Evolutionary conservation across 2,113 vertebrate genomes (phyloP), one percentile per base, ranked within the genome.

Genomic region (Macrotis lagotis): DNA sequence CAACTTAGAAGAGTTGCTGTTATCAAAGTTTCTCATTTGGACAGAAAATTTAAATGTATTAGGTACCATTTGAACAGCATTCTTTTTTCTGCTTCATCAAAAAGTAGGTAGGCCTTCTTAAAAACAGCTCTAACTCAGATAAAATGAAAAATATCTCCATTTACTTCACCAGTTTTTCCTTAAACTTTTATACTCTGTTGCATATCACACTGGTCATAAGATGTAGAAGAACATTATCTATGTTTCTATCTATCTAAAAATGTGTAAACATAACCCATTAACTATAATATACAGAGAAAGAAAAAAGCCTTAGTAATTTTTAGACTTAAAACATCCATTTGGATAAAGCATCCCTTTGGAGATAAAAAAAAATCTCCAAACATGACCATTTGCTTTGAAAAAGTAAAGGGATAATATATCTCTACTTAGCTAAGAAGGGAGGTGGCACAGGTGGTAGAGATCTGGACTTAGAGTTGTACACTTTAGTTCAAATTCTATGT

Each of bases 11-110:
- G 88, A 49, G 24, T 52, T 25, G 2, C 83, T 91, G 12, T 48
- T 92, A 95, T 50, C 7, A 89, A 25, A 74, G 19, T 37, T 96
- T 90, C 93, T 51, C 37, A 90, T 90, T 31, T 91, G 55, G 95
- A 90, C 93, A 48, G 19, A 91, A 92, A 44, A 83, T 83, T 52
- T 24, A 90, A 55, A 50, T 95, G 49, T 90, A 93, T 24, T 94
- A 93, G 48, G 25, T 50, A 31, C 89, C 10, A 90, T 95, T 53
- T 94, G 37, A 93, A 37, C 19, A 93, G 26, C 66, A n/a, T 51
- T 37, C 91, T 48, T 44, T 11, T 91, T 10, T 93, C 51, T 95
- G 22, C 5, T 90, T 26, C 90, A 93, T 91, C 89, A 52, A 93
- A 95, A 93, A 52, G 7, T 91, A 19, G 19, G 47, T 91, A 19